A percentile compares a stretch with the other conserved stretches of the same genome.
Evolutionary conservation across 2,888 invertebrate species (phyloP).

Genomic region (Spodoptera exigua): DNA sequence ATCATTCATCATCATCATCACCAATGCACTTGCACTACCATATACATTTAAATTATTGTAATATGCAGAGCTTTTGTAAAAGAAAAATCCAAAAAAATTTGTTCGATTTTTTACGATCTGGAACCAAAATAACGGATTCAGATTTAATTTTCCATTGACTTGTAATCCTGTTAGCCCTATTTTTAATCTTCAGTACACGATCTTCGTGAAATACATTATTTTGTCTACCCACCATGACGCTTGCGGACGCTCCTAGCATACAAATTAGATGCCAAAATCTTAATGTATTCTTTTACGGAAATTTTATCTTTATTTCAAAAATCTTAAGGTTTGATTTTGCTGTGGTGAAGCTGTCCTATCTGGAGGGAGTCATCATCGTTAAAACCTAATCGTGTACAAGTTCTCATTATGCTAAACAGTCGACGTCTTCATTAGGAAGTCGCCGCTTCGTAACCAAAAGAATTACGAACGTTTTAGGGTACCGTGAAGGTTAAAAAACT

Average conservation of each 20-base stretch:
- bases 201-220: conserved; percentile 76
- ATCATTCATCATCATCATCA: too few species aligned
- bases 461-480: conserved; percentile 54
- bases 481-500: neutral
- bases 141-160: conserved; percentile 18
- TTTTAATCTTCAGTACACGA: conserved; percentile 72
- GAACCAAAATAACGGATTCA: neutral
- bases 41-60: too few species aligned
- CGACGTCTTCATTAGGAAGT: conserved; percentile 73
- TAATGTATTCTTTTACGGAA: conserved; percentile 26
- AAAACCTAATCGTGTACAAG: conserved; percentile 84
- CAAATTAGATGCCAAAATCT: conserved; percentile 76
- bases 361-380: conserved; percentile 82
- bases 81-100: too few species aligned
- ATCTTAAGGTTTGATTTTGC: conserved; percentile 55
- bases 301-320: conserved; percentile 38
- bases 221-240: conserved; percentile 80
- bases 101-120: too few species aligned
- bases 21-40: too few species aligned
- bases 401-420: conserved; percentile 82
- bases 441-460: conserved; percentile 61
- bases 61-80: too few species aligned
- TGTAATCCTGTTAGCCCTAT: conserved; percentile 48
- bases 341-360: conserved; percentile 38
- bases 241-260: conserved; percentile 74